Conservation (phyloP, 2,113 vertebrate species). For the Albula goreensis region DNA sequence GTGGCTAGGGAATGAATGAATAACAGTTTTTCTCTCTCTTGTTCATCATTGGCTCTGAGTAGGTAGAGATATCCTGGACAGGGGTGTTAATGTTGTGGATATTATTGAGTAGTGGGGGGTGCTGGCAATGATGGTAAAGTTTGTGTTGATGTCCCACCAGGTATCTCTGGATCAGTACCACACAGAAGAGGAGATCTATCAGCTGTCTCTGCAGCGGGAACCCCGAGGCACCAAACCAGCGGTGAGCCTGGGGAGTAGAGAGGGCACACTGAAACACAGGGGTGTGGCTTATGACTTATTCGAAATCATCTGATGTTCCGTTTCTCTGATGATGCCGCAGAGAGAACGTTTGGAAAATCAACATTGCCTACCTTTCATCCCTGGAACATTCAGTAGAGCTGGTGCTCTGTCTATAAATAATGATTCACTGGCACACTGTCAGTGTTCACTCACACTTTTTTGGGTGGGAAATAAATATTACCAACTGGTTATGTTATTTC, state of each 20-base stretch:
- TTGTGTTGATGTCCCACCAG: conserved; percentile 53
- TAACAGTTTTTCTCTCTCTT: no score
- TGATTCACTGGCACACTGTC: neutral
- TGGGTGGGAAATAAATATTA: neutral
- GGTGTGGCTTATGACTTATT: neutral
- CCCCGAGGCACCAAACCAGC: conserved; percentile 76
- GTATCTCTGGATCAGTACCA: conserved; percentile 92
- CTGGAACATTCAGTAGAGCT: neutral
- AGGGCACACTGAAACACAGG: neutral
- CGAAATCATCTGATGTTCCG: neutral
- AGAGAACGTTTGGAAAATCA: neutral
- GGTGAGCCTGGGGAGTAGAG: conserved; percentile 55
- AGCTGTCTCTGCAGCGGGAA: conserved; percentile 85
- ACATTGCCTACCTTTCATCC: neutral
- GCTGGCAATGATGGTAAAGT: neutral
- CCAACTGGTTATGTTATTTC: neutral
- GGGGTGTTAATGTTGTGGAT: no score
- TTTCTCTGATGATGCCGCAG: neutral
- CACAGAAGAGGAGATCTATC: conserved; percentile 89
- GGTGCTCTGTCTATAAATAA: neutral
- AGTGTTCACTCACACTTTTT: neutral
- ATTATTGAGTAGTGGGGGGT: neutral
- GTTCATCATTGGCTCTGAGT: no score
- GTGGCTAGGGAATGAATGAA: no score
- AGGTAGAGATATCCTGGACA: no score